These are phyloP conservation scores for Scaptomyza parva DNA, from an alignment of 2,888 invertebrate genomes.

Conservation along the genomic window DNA sequence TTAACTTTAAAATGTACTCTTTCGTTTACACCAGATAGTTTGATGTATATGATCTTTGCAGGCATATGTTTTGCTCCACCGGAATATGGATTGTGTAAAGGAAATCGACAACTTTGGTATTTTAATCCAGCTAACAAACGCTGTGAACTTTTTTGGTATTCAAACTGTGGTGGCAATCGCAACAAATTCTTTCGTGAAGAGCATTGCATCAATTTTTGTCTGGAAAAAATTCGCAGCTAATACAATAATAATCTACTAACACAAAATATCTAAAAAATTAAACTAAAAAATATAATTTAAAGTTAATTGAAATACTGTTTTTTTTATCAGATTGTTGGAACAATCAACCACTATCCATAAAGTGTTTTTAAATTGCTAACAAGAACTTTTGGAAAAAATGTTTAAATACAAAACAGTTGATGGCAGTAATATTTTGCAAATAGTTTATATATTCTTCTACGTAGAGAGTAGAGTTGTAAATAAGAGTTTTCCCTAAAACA, in stretches of 20 bases:
- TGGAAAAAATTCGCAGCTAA: neutral
- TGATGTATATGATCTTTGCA: neutral
- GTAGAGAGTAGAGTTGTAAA: too few species aligned
- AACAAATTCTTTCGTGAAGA: conserved; percentile 36
- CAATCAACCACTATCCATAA: too few species aligned
- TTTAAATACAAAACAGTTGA: too few species aligned
- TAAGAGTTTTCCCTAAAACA: too few species aligned
- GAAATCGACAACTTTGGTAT: conserved; percentile 26
- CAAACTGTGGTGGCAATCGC: conserved; percentile 53
- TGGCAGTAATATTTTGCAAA: too few species aligned
- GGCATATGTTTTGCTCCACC: conserved; percentile 29
- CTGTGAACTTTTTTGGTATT: conserved; percentile 28
- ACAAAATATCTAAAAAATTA: neutral
- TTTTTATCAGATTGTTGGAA: too few species aligned
- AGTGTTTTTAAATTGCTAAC: too few species aligned
- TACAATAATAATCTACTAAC: neutral
- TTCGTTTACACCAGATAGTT: neutral
- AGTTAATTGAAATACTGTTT: too few species aligned
- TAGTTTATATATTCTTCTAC: too few species aligned
- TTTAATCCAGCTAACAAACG: neutral
- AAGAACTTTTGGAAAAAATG: too few species aligned
- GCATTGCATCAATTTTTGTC: conserved; percentile 23
- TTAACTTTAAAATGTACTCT: neutral
- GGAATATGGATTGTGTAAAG: conserved; percentile 34
- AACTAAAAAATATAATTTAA: too few species aligned